Percentiles rank a stretch among this genome's conserved stretches.
Conservation (phyloP, 1,140 invertebrate genomes). For the Harpegnathos saltator region DNA sequence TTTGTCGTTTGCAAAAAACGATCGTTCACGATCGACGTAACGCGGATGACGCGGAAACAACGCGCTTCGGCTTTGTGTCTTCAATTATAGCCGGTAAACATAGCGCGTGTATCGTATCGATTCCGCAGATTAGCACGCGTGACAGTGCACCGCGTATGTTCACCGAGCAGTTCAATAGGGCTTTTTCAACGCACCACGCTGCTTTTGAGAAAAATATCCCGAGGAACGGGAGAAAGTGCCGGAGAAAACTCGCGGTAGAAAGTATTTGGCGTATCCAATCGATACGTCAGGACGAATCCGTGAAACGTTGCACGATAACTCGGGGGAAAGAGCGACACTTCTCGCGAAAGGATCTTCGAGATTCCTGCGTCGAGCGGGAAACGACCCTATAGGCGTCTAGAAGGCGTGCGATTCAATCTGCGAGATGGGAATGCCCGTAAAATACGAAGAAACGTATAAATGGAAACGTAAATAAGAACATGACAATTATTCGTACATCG, state of each 20-base stretch:
- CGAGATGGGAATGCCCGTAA: too few species aligned
- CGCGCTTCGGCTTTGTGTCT: not conserved
- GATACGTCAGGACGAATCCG: slow-evolving; percentile 20
- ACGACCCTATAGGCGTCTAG: not conserved
- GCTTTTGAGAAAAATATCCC: slow-evolving; percentile 7
- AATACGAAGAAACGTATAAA: not conserved
- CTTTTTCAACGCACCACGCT: not conserved
- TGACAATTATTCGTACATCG: not conserved
- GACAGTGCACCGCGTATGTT: not conserved
- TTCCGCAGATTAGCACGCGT: not conserved
- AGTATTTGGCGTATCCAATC: slow-evolving; percentile 20
- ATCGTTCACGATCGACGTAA: not conserved
- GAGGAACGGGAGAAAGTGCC: not conserved
- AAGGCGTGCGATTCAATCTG: not conserved
- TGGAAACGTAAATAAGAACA: not conserved
- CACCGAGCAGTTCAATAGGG: not conserved
- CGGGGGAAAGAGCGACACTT: slow-evolving; percentile 8
- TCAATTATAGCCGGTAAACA: not conserved
- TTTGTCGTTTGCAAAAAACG: not conserved
- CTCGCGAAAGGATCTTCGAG: not conserved
- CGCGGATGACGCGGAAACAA: not conserved
- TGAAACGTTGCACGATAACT: slow-evolving; percentile 6
- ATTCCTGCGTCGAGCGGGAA: not conserved
- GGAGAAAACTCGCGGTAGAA: slow-evolving; percentile 16
- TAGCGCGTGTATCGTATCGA: not conserved